Conservation (phyloP, 2,113 vertebrate species). For the Varanus komodoensis region DNA sequence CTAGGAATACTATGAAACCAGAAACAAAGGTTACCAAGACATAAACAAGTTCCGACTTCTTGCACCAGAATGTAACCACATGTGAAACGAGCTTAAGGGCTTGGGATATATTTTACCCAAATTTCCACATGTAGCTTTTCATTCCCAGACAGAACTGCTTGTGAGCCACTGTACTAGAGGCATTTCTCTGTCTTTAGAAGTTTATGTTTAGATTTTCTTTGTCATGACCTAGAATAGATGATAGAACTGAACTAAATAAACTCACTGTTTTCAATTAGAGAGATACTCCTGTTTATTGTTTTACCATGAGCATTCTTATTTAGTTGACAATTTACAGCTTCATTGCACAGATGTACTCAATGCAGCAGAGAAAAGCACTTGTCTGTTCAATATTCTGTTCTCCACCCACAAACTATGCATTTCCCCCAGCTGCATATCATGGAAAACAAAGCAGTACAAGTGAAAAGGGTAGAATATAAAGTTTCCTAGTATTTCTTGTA, state of each 20-base stretch:
- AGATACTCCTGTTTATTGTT: slow-evolving; percentile 14
- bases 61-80: background rate
- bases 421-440: background rate
- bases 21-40: background rate
- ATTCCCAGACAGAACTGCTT: background rate
- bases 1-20: background rate
- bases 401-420: accelerated
- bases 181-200: background rate
- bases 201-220: slow-evolving; percentile 39
- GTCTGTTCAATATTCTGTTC: background rate
- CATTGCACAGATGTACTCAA: background rate
- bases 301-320: background rate
- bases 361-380: background rate
- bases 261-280: slow-evolving; percentile 26
- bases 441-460: background rate
- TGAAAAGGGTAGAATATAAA: background rate
- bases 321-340: background rate
- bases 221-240: slow-evolving; percentile 28
- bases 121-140: slow-evolving; percentile 18
- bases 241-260: slow-evolving; percentile 38
- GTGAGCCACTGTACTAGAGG: background rate
- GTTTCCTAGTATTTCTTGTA: background rate
- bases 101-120: slow-evolving; percentile 2
- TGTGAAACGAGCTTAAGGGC: slow-evolving; percentile 6
- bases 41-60: slow-evolving; percentile 1